Evolutionary conservation across 2,797 vertebrate genomes (phyloP), one percentile per base, ranked within the genome.

Genomic region (Danionella dracula): DNA sequence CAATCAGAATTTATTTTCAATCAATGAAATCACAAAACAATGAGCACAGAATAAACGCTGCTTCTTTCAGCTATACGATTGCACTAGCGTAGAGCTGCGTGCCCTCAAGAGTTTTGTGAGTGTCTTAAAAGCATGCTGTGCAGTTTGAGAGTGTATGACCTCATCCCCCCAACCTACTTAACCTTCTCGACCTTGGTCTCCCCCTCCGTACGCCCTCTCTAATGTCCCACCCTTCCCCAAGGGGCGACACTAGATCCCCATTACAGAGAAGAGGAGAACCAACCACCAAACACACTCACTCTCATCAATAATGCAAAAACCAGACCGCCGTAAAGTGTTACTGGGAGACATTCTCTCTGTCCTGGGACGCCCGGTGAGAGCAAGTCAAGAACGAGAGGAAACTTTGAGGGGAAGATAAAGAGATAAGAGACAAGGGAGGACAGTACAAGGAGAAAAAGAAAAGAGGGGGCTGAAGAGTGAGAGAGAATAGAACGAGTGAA

Each of bases 231-330:
- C 49, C 23, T 55, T 58, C 79, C 82, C 83, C 79, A 71, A 2
- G 65, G 84, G 83, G 81, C 81, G 85, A 89, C 83, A 88, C 84
- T 76, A 85, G 86, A 90, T 90, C 87, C 84, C 87, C 83, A 89
- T 88, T 88, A 89, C 70, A 66, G 73, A n/a, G n/a, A n/a, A n/a
- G n/a, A n/a, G n/a, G n/a, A n/a, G n/a, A n/a, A 73, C 66, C 74
- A 61, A 69, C 68, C 29, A 75, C 73, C 60, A 63, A 21, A 71
- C 68, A 62, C 64, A 71, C 1, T 63, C 62, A 50, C 62, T 73
- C 60, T 15, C 1, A 80, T 90, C 84, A 90, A 89, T 90, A 90
- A 90, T 90, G 82, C 79, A 90, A 70, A 72, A 34, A 41, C 40
- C 56, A 42, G 68, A 48, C 51, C 55, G 57, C 50, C n/a, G n/a